These are phyloP conservation scores for Lates japonicus DNA, from an alignment of 2,797 vertebrate genomes.

Conservation along the genomic window DNA sequence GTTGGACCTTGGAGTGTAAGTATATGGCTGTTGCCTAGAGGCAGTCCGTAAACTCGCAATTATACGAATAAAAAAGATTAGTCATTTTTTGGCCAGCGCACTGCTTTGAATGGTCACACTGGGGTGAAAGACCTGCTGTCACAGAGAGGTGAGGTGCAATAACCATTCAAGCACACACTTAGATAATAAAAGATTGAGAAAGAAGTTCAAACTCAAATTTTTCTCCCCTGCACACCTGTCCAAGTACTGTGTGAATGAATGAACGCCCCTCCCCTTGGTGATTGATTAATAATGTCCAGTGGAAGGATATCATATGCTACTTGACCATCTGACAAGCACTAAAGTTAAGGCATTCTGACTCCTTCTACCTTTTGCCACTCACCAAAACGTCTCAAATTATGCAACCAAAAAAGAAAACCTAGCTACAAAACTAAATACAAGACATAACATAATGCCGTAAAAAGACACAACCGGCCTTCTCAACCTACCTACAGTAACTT, in stretches of 20 bases:
- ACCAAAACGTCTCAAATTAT: too few relatives aligned
- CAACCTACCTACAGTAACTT: neutral
- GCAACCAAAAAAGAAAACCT: neutral
- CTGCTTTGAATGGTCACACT: neutral
- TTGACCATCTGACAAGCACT: neutral
- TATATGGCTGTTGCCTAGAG: neutral
- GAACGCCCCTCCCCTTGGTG: too few relatives aligned
- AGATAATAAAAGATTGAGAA: neutral
- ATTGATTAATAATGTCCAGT: too few relatives aligned
- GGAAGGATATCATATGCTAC: too few relatives aligned
- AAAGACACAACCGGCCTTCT: neutral
- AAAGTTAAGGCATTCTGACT: too few relatives aligned
- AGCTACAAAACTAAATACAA: neutral
- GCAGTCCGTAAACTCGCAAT: too few relatives aligned
- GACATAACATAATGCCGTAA: neutral
- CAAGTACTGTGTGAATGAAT: neutral
- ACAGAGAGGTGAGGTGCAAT: neutral
- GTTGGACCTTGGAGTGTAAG: neutral
- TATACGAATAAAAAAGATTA: too few relatives aligned
- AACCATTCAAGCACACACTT: neutral
- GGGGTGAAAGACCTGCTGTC: neutral
- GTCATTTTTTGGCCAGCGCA: too few relatives aligned
- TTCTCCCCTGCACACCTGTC: neutral
- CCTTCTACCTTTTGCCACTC: too few relatives aligned
- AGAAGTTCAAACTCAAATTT: neutral